Percentiles rank a stretch among this genome's conserved stretches.
Conservation (phyloP, 2,113 vertebrate genomes). For the Archilochus colubris region DNA sequence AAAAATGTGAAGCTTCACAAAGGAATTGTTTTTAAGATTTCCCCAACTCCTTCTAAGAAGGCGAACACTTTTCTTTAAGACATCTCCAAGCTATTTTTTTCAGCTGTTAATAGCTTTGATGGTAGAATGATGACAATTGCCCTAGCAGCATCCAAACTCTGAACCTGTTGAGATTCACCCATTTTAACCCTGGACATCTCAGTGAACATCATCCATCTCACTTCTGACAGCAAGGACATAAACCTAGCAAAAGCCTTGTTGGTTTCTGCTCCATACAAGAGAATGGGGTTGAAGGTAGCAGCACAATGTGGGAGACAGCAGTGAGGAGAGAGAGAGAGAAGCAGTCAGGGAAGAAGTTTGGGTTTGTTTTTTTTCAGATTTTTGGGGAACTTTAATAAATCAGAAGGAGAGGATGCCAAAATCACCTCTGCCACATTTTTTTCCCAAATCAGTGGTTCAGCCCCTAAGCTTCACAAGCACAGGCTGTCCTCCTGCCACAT, state of each 20-base stretch:
- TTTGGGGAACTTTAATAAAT: background rate
- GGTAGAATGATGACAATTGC: background rate
- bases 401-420: background rate
- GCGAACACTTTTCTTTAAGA: background rate
- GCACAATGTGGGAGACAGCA: background rate
- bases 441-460: background rate
- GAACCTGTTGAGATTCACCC: conserved; percentile 57
- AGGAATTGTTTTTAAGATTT: background rate
- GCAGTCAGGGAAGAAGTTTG: background rate
- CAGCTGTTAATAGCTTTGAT: background rate
- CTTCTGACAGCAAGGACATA: background rate
- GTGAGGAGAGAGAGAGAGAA: background rate
- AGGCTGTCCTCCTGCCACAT: background rate
- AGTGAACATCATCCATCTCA: conserved; percentile 48
- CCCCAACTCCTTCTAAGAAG: background rate
- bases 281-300: background rate
- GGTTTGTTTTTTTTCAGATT: background rate
- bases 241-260: conserved; percentile 44
- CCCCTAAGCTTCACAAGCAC: background rate
- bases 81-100: background rate
- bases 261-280: conserved; percentile 75
- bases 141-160: conserved; percentile 4
- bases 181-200: conserved; percentile 45
- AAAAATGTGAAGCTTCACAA: background rate
- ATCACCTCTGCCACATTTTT: background rate